These are phyloP conservation scores for Diplolepis rosae DNA, from an alignment of 2,888 invertebrate genomes.

Conservation along the genomic window DNA sequence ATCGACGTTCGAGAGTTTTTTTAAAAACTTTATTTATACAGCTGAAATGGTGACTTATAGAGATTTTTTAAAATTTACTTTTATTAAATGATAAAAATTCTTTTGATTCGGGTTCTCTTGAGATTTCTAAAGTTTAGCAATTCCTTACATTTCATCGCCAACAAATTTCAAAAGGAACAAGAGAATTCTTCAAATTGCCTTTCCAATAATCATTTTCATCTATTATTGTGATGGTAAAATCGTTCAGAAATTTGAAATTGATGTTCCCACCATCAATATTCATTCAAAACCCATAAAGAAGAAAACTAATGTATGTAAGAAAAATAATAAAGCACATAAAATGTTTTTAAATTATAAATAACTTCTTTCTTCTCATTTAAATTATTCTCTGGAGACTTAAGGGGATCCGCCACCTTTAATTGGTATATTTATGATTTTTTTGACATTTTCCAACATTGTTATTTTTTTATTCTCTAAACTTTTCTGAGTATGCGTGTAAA, in stretches of 20 bases:
- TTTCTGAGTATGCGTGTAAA: too few relatives aligned
- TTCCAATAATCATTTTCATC: neutral
- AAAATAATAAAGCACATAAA: too few relatives aligned
- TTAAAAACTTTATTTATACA: neutral
- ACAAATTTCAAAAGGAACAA: neutral
- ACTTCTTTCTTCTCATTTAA: neutral
- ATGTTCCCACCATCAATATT: neutral
- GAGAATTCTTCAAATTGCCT: neutral
- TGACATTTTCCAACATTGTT: too few relatives aligned
- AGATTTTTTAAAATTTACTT: neutral
- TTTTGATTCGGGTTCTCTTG: neutral
- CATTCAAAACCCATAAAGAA: neutral
- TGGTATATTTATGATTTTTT: too few relatives aligned
- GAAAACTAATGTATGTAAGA: neutral
- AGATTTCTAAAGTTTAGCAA: neutral
- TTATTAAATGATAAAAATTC: neutral
- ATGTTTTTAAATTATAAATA: too few relatives aligned
- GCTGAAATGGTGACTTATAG: neutral
- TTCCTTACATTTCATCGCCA: neutral
- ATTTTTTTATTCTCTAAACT: too few relatives aligned
- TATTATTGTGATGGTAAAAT: neutral
- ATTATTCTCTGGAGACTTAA: neutral
- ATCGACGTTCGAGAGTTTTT: neutral
- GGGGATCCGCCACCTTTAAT: too few relatives aligned
- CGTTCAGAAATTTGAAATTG: neutral